Base-by-base conservation (phyloP, 2,888 invertebrate species). In the Mythimna vitellina region DNA sequence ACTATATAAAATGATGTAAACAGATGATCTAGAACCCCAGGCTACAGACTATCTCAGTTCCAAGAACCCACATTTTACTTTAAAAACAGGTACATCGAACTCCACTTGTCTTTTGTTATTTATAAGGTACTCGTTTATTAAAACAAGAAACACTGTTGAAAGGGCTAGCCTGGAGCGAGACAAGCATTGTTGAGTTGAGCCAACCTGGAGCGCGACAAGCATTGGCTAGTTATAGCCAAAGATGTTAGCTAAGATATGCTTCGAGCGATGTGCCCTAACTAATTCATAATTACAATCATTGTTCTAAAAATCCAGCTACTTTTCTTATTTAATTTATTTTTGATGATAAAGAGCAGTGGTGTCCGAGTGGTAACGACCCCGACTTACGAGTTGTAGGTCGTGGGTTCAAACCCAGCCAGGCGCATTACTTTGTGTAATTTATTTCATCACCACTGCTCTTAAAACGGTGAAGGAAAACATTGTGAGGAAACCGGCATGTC, bases 91-190 rank as follows among this genome's bases (percentile, higher is more conserved):
- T 49, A 73, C 65, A 42, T 73, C 25, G 38, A 64, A 64, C 73
- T 72, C 32, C 51, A 53, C n/a, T 12, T 20, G 32, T 38, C 60
- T n/a, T n/a, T 54, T 60, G 64, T 54, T 79, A 71, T 75, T 51
- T 42, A 70, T 22, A 78, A 75, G 63, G 42, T 58, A 17, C 35
- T 58, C 38, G 53, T 58, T 70, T 65, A 76, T 76, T 78, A 65
- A 62, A 81, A 62, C 32, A 54, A 35, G 57, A 68, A 80, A 61
- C 54, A 35, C 22, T 61, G 49, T 62, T 74, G 20, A 62, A 65
- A 81, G 42, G 32, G 14, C 8, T 25, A 29, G 61, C 78, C 70
- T 38, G 70, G 4, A 65, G 81, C 70, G 49, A 25, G 8, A 66
- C 54, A 53, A 17, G 49, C 62, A 64, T 68, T 81, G 53, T 70